phyloP scores from a whole-genome alignment of 2,888 invertebrate species.

The Phorcus lineatus region DNA sequence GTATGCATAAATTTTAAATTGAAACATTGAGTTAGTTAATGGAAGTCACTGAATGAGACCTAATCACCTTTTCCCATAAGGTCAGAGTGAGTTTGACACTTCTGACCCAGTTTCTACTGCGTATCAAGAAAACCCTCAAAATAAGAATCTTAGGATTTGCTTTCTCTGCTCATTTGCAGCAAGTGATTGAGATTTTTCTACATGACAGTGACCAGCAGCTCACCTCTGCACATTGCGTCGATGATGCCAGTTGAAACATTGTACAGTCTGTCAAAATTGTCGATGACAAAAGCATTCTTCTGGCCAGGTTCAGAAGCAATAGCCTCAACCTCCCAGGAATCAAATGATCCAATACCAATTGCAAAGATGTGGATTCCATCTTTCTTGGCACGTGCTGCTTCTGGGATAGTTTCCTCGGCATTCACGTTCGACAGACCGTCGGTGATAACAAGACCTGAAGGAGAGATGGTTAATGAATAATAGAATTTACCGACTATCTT shows the following conservation, averaged over 20 bases:
- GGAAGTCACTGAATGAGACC: too few relatives aligned
- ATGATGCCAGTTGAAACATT: slow-evolving; percentile 58
- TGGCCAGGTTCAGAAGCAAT: slow-evolving; percentile 59
- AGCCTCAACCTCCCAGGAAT: slow-evolving; percentile 54
- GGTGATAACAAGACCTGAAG: slow-evolving; percentile 66
- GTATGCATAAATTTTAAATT: too few relatives aligned
- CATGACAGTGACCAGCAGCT: not conserved
- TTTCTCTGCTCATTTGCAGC: too few relatives aligned
- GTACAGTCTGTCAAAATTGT: slow-evolving; percentile 54
- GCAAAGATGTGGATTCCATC: slow-evolving; percentile 65
- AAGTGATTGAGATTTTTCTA: not conserved
- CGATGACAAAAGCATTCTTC: slow-evolving; percentile 59
- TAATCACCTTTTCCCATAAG: too few relatives aligned
- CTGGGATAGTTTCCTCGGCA: slow-evolving; percentile 60
- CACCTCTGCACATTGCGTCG: slow-evolving; percentile 59
- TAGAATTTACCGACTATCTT: too few relatives aligned
- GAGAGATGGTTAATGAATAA: not conserved
- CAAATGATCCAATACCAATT: slow-evolving; percentile 63
- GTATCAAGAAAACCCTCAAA: too few relatives aligned
- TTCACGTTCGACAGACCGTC: slow-evolving; percentile 71
- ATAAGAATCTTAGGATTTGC: too few relatives aligned
- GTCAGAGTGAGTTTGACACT: too few relatives aligned
- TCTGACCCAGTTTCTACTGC: too few relatives aligned
- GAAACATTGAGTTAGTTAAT: too few relatives aligned
- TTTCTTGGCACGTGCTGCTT: slow-evolving; percentile 57